Conservation (phyloP, 1,140 invertebrate genomes). For the Wasmannia auropunctata region DNA sequence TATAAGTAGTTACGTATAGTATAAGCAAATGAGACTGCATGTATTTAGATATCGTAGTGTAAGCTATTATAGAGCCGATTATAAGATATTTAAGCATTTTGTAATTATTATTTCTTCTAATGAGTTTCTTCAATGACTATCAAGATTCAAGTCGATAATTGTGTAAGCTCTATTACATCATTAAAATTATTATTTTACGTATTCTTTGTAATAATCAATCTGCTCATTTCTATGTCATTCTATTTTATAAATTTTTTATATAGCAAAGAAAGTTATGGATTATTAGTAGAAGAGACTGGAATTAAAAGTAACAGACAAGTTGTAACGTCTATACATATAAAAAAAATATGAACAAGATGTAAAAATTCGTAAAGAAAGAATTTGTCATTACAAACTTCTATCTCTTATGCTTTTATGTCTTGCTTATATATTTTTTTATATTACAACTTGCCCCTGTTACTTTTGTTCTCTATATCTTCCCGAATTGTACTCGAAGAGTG, state of each 20-base stretch:
- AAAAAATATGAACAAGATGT: too few species aligned
- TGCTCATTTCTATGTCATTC: background rate
- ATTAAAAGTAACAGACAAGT: too few species aligned
- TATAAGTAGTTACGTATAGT: constrained; percentile 60
- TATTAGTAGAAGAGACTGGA: too few species aligned
- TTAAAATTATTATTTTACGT: constrained; percentile 75
- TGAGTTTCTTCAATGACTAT: constrained; percentile 50
- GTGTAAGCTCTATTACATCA: constrained; percentile 56
- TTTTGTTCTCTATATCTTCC: too few species aligned
- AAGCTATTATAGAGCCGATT: constrained; percentile 31
- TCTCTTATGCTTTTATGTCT: too few species aligned
- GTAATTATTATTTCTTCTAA: constrained; percentile 59
- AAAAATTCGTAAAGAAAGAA: too few species aligned
- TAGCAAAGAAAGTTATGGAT: background rate
- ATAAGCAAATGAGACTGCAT: constrained; percentile 68
- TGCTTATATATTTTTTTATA: too few species aligned
- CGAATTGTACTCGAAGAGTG: too few species aligned
- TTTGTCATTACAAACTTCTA: too few species aligned
- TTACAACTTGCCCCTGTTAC: too few species aligned
- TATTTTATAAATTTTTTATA: background rate
- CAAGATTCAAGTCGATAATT: too few species aligned
- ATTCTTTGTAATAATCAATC: constrained; percentile 40
- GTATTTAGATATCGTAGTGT: constrained; percentile 60
- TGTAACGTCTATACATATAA: too few species aligned
- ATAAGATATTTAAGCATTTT: constrained; percentile 69